Conservation (phyloP, 2,797 vertebrate genomes). For the Allobates femoralis region DNA sequence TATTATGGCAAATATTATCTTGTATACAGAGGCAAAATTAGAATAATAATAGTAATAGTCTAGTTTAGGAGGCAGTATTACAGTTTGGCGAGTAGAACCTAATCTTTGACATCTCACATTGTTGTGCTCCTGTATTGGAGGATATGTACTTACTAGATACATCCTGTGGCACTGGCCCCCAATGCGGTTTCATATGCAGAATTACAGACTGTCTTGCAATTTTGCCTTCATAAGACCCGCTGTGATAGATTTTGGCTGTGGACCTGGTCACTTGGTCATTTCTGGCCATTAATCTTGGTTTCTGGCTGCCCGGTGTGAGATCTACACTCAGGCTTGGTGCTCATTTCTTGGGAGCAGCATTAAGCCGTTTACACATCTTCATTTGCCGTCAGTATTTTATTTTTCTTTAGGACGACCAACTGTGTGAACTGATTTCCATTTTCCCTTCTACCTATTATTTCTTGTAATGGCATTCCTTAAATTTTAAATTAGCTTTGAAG, state of each 20-base stretch:
- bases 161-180: too few relatives aligned
- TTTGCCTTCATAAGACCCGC: neutral
- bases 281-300: neutral
- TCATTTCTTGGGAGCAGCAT: constrained; percentile 66
- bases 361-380: constrained; percentile 79
- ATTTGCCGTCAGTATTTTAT: constrained; percentile 72
- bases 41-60: too few relatives aligned
- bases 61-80: too few relatives aligned
- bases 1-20: neutral
- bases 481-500: constrained; percentile 95
- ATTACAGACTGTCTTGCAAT: neutral
- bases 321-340: constrained; percentile 70
- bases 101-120: too few relatives aligned
- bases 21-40: neutral
- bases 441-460: constrained; percentile 85
- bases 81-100: too few relatives aligned
- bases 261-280: neutral
- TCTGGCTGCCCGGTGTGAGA: neutral
- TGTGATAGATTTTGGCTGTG: neutral
- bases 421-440: constrained; percentile 82
- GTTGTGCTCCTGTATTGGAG: too few relatives aligned
- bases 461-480: constrained; percentile 88
- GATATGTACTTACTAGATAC: too few relatives aligned
- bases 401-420: constrained; percentile 79
- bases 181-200: too few relatives aligned